Base-by-base conservation (phyloP, 2,113 vertebrate species). In the Anolis sagrei region DNA sequence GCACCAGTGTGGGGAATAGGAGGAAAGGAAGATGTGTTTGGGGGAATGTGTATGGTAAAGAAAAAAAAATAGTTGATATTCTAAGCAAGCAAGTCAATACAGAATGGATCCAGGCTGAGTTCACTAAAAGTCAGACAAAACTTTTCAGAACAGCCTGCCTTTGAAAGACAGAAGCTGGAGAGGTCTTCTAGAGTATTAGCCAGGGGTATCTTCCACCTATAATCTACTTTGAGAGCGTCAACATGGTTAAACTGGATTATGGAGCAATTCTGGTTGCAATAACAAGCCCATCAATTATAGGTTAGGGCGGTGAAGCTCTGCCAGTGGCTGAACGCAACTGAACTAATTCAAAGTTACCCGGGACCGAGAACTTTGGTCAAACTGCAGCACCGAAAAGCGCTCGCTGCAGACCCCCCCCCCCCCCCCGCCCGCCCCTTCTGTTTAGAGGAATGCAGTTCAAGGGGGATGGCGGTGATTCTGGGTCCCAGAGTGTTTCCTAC, bases 401-500 rank as follows among this genome's bases (percentile, higher is more conserved):
- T 4, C 62, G 61, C 36, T 62, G 68, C 73, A 29, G 44, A 21
- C 6, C 44, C 51, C 34, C 29, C 64, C 36, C 29, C 10, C 13
- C 48, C 83, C 14, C 9, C 25, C 34, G 4, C 18, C 29, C 9
- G 18, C 48, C 48, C 48, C 14, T 54, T 58, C 18, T 58, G 3
- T 54, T 54, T 58, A 58, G 23, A 49, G 7, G 34, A 64, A 86
- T 89, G 88, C 83, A 89, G 89, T 91, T 87, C 89, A 91, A 93
- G 90, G 89, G 90, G 86, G 88, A 91, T 82, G 88, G 91, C 79
- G 89, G 92, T 86, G 91, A 91, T 87, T 18, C 89, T 88, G 82
- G 84, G 83, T 91, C 88, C 85, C 34, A 72, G 91, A 95, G 90
- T 89, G 91, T 85, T 93, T 95, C 94, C 29, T 70, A 91, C 79